Percentiles rank a stretch among this genome's conserved stretches.
These are phyloP conservation scores for Sinotaia quadrata DNA, from an alignment of 2,888 invertebrate species.

Conservation along the genomic window DNA sequence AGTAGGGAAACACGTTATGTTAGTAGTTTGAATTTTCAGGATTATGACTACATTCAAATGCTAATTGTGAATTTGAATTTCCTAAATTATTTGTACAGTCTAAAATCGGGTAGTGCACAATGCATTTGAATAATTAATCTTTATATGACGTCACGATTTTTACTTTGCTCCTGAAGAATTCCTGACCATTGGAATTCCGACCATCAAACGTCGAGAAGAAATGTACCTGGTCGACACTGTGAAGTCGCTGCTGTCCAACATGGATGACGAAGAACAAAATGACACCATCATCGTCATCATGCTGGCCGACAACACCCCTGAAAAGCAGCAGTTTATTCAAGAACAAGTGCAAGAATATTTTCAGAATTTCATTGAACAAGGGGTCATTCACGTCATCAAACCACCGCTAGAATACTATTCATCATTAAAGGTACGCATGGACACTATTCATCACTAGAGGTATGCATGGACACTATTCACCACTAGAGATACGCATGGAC, in stretches of 20 bases:
- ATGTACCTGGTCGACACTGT: slow-evolving; percentile 70
- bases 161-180: slow-evolving; percentile 66
- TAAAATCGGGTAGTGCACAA: no score
- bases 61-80: no score
- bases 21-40: no score
- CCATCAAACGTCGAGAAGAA: slow-evolving; percentile 67
- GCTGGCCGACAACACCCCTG: slow-evolving; percentile 69
- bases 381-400: slow-evolving; percentile 69
- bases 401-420: slow-evolving; percentile 39
- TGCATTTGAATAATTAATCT: no score
- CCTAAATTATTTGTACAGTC: no score
- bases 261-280: slow-evolving; percentile 59
- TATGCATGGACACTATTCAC: no score
- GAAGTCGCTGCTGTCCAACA: slow-evolving; percentile 67
- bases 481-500: no score
- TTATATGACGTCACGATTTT: no score
- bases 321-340: slow-evolving; percentile 46
- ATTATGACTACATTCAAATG: no score
- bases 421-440: slow-evolving; percentile 21
- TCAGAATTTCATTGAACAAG: slow-evolving; percentile 34
- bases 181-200: slow-evolving; percentile 72
- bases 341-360: slow-evolving; percentile 43
- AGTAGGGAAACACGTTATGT: no score
- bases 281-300: slow-evolving; percentile 70
- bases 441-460: no score